Evolutionary conservation across 1,140 invertebrate species (phyloP).

Genomic region (Andricus grossulariae): DNA sequence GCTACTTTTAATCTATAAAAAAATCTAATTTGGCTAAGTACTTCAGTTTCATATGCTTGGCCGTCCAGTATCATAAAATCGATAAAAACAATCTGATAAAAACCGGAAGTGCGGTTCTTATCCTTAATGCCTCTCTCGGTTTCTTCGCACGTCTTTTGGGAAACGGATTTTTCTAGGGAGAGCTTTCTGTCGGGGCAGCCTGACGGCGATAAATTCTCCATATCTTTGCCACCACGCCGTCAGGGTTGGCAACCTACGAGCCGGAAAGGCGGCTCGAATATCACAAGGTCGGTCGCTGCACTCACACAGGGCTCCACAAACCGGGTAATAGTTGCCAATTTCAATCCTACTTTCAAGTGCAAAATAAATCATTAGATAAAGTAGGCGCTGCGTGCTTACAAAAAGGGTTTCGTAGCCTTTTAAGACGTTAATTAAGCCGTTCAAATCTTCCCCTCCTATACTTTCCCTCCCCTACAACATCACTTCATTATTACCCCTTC

Average conservation of each 20-base stretch:
- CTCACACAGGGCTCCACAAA: constrained; percentile 45
- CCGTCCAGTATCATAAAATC: neutral
- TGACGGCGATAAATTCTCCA: constrained; percentile 54
- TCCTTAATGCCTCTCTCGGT: neutral
- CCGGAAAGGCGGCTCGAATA: constrained; percentile 57
- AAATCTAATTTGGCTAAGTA: constrained; percentile 4
- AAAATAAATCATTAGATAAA: neutral
- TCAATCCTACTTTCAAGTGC: neutral
- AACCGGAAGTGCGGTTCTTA: constrained; percentile 21
- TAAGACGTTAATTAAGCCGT: no score
- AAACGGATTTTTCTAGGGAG: constrained; percentile 13
- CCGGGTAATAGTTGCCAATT: constrained; percentile 36
- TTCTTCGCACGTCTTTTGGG: constrained; percentile 29
- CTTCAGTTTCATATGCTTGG: neutral
- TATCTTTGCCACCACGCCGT: constrained; percentile 48
- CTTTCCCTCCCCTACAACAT: no score
- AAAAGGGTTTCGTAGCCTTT: no score
- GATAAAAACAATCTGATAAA: constrained; percentile 28
- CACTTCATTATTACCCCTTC: no score
- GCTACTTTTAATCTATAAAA: neutral
- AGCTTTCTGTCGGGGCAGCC: constrained; percentile 11
- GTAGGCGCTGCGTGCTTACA: no score
- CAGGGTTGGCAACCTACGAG: constrained; percentile 33
- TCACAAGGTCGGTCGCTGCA: constrained; percentile 62
- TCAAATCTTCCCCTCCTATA: no score